Evolutionary conservation across 2,797 vertebrate genomes (phyloP).

Genomic region (Periparus ater): DNA sequence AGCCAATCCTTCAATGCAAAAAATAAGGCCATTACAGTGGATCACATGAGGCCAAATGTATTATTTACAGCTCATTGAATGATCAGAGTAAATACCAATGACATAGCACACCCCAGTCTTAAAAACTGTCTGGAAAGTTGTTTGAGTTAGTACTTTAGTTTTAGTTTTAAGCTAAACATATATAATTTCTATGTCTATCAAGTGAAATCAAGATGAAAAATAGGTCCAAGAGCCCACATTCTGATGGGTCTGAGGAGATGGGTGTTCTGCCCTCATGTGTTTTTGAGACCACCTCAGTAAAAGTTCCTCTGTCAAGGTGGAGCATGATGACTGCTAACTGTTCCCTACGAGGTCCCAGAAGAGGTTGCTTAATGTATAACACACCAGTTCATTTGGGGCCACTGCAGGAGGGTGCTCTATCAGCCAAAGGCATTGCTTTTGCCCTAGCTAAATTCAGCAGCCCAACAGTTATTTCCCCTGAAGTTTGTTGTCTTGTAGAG

Average conservation of each 20-base stretch:
- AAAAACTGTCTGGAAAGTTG: not conserved
- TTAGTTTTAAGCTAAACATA: not conserved
- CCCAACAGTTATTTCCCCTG: not conserved
- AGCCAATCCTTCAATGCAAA: not conserved
- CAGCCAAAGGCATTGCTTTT: not conserved
- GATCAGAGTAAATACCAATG: not conserved
- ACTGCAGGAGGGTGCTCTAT: not conserved
- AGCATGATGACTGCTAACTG: not conserved
- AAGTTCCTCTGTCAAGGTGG: not conserved
- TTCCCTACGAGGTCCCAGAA: not conserved
- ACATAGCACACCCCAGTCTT: not conserved
- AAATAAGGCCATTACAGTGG: not conserved
- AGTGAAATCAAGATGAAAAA: not conserved
- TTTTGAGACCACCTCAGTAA: not conserved
- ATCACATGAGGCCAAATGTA: not conserved
- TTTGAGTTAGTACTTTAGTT: not conserved
- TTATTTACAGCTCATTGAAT: not conserved
- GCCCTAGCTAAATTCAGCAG: not conserved
- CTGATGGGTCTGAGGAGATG: not conserved
- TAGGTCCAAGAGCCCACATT: rapidly evolving
- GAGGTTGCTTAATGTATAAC: not conserved
- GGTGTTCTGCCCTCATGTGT: rapidly evolving
- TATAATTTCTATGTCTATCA: not conserved
- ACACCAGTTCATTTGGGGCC: not conserved
- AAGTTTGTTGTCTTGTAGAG: not conserved